Evolutionary conservation across 2,888 invertebrate species (phyloP).

Genomic region (Amphimallon solstitiale): DNA sequence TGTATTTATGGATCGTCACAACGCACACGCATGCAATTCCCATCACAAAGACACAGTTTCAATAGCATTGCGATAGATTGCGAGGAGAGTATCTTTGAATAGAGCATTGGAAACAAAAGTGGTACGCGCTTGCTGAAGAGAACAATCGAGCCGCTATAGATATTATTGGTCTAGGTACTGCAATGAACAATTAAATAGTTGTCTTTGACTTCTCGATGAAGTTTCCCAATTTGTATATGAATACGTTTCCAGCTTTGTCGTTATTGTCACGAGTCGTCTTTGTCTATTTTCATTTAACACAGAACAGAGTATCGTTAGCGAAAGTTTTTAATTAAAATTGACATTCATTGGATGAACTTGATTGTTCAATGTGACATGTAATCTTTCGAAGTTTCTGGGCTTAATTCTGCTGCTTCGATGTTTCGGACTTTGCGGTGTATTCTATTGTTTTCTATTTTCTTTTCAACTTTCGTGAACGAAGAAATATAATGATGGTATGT

Average conservation of each 20-base stretch:
- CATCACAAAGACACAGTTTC: not conserved
- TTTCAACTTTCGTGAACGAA: too few species aligned
- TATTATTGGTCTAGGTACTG: conserved; percentile 6
- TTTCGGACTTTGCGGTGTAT: too few species aligned
- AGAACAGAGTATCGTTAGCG: not conserved
- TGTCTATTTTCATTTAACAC: not conserved
- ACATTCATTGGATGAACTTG: conserved; percentile 3
- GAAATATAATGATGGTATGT: too few species aligned
- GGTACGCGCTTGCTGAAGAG: not conserved
- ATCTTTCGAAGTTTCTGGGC: conserved; percentile 13
- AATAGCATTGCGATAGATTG: not conserved
- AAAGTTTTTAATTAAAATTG: conserved; percentile 16
- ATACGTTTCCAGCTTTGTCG: too few species aligned
- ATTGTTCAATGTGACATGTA: conserved; percentile 16
- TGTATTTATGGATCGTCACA: too few species aligned
- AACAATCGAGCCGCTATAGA: conserved; percentile 3
- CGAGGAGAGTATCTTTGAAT: conserved; percentile 18
- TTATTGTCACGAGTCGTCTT: too few species aligned
- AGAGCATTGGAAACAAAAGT: conserved; percentile 20
- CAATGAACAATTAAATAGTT: conserved; percentile 1
- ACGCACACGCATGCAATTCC: too few species aligned
- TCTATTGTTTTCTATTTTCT: too few species aligned
- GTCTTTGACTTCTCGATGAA: conserved; percentile 1
- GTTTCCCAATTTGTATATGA: not conserved
- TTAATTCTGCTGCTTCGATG: too few species aligned